phyloP scores from a whole-genome alignment of 2,797 vertebrate genomes.

The Sebastes steindachneri region DNA sequence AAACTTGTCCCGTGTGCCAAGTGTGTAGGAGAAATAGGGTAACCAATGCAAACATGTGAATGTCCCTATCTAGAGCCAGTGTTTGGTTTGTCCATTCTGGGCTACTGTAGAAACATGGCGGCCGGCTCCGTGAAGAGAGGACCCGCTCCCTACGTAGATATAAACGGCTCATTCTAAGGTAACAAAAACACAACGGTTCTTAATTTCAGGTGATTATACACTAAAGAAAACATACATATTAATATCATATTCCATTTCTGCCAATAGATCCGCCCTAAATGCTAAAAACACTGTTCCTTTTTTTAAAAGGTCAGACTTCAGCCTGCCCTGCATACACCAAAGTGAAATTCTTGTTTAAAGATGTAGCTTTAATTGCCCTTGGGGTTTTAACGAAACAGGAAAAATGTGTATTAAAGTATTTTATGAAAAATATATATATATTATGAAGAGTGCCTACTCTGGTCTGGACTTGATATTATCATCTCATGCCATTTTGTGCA shows the following conservation, averaged over 20 bases:
- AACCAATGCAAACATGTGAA: too few species aligned
- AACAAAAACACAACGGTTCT: neutral
- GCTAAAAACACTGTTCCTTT: neutral
- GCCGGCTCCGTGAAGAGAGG: neutral
- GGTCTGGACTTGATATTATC: slow-evolving; percentile 38
- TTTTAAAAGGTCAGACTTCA: neutral
- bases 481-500: slow-evolving; percentile 69
- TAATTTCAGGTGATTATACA: neutral
- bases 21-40: neutral
- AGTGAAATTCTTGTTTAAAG: neutral
- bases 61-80: too few species aligned
- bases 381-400: neutral
- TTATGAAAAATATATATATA: slow-evolving; percentile 5
- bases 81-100: neutral
- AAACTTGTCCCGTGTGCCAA: neutral
- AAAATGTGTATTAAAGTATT: slow-evolving; percentile 12
- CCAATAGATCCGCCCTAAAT: neutral
- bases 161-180: neutral
- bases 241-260: neutral
- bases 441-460: slow-evolving; percentile 54
- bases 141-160: neutral
- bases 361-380: slow-evolving; percentile 16
- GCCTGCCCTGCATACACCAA: neutral
- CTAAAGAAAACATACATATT: neutral
- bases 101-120: neutral